Evolutionary conservation across 1,140 invertebrate species (phyloP).

Genomic region (Musca vetustissima): DNA sequence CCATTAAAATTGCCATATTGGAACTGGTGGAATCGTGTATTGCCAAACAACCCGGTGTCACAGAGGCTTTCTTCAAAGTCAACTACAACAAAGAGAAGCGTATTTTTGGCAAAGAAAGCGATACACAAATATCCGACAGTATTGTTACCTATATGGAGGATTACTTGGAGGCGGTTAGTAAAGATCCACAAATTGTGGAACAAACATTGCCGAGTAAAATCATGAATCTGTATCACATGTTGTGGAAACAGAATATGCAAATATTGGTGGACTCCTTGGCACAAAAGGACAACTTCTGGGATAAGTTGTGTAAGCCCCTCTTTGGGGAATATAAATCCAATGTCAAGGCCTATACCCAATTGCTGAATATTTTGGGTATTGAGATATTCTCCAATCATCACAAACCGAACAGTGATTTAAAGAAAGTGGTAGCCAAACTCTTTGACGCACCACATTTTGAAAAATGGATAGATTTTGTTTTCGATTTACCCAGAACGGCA

Average conservation of each 20-base stretch:
- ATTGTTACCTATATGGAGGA: constrained; percentile 64
- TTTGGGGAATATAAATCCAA: constrained; percentile 57
- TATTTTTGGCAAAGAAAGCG: constrained; percentile 57
- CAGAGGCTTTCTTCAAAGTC: constrained; percentile 78
- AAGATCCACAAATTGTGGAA: constrained; percentile 57
- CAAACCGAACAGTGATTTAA: constrained; percentile 56
- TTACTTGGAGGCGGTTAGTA: constrained; percentile 59
- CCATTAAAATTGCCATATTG: constrained; percentile 78
- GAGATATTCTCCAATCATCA: constrained; percentile 58
- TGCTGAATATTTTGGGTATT: constrained; percentile 63
- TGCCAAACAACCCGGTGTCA: constrained; percentile 78
- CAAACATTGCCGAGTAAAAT: constrained; percentile 60
- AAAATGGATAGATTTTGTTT: constrained; percentile 60
- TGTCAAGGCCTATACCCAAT: constrained; percentile 60
- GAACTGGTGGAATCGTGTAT: constrained; percentile 81
- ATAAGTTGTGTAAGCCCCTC: constrained; percentile 60
- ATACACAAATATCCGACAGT: constrained; percentile 57
- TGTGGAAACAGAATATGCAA: constrained; percentile 66
- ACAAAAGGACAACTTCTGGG: constrained; percentile 61
- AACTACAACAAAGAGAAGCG: constrained; percentile 63
- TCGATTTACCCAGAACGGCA: constrained; percentile 52
- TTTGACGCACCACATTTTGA: constrained; percentile 58
- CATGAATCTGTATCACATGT: constrained; percentile 62
- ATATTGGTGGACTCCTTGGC: constrained; percentile 60
- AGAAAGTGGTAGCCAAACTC: constrained; percentile 58